Evolutionary conservation across 2,888 invertebrate species (phyloP).

Genomic region (Dromius quadrimaculatus): DNA sequence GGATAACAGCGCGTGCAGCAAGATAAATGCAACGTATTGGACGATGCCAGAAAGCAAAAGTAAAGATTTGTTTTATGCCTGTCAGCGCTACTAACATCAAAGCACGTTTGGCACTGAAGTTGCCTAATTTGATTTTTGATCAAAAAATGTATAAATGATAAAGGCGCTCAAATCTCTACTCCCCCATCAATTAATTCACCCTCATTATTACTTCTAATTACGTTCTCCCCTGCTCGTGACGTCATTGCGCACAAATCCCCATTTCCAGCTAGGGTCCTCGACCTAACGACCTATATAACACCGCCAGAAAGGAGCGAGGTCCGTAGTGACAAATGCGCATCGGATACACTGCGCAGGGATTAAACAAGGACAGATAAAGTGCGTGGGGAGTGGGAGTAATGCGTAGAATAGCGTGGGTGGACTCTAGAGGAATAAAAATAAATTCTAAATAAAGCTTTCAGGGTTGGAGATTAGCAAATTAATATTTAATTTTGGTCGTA

Average conservation of each 20-base stretch:
- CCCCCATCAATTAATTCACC: not conserved
- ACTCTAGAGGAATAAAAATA: too few relatives aligned
- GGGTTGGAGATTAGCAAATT: too few relatives aligned
- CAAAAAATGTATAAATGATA: too few relatives aligned
- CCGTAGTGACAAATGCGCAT: slow-evolving; percentile 9
- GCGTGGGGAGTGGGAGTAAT: not conserved
- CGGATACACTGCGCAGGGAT: not conserved
- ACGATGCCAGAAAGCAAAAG: not conserved
- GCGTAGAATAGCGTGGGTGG: not conserved
- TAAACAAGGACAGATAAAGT: not conserved
- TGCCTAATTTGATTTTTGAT: too few relatives aligned
- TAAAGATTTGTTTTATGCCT: too few relatives aligned
- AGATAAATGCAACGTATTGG: not conserved
- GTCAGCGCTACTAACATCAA: too few relatives aligned
- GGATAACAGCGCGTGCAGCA: not conserved
- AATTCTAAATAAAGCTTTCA: too few relatives aligned
- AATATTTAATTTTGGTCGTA: too few relatives aligned
- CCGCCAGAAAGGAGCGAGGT: slow-evolving; percentile 7
- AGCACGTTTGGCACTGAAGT: too few relatives aligned
- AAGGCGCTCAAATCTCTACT: not conserved
- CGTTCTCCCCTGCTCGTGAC: not conserved
- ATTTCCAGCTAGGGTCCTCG: slow-evolving; percentile 11
- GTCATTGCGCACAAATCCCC: slow-evolving; percentile 7
- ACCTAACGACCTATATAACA: slow-evolving; percentile 39
- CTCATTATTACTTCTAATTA: not conserved